These are phyloP conservation scores for Meloidogyne hapla DNA, from an alignment of 1,140 invertebrate species.

Conservation along the genomic window DNA sequence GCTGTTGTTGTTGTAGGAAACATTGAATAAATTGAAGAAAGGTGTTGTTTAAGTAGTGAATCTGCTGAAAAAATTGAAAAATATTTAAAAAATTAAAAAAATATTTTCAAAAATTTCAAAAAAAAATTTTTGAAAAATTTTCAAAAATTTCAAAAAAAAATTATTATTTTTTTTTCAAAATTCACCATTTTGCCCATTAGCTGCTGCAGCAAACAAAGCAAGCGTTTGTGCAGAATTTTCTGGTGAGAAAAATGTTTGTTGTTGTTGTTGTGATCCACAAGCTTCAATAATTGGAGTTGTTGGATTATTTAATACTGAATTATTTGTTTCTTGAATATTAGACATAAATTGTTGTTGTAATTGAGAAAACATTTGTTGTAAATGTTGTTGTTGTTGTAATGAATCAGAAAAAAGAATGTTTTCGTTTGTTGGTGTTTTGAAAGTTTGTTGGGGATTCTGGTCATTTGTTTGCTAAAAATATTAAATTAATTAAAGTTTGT, in stretches of 20 bases:
- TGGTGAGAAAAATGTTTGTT: not conserved
- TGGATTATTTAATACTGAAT: not conserved
- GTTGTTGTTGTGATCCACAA: not conserved
- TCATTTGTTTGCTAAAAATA: not conserved
- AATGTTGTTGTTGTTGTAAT: not conserved
- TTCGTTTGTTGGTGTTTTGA: not conserved
- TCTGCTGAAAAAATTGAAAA: not conserved
- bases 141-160: too few species aligned
- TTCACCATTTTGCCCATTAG: not conserved
- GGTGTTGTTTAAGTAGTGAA: not conserved
- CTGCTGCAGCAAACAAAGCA: not conserved
- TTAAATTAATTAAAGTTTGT: not conserved
- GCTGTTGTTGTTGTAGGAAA: not conserved
- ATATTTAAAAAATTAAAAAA: not conserved
- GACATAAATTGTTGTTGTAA: conserved; percentile 1
- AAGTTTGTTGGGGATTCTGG: not conserved
- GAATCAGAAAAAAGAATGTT: not conserved
- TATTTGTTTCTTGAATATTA: not conserved
- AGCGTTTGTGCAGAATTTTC: not conserved
- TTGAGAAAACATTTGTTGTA: not conserved
- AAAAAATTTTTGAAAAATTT: too few species aligned
- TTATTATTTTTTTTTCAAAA: not conserved
- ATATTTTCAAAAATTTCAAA: not conserved
- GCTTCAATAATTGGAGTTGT: not conserved
- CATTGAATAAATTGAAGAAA: not conserved